Conservation (phyloP, 2,797 vertebrate genomes). For the Morelia viridis region DNA sequence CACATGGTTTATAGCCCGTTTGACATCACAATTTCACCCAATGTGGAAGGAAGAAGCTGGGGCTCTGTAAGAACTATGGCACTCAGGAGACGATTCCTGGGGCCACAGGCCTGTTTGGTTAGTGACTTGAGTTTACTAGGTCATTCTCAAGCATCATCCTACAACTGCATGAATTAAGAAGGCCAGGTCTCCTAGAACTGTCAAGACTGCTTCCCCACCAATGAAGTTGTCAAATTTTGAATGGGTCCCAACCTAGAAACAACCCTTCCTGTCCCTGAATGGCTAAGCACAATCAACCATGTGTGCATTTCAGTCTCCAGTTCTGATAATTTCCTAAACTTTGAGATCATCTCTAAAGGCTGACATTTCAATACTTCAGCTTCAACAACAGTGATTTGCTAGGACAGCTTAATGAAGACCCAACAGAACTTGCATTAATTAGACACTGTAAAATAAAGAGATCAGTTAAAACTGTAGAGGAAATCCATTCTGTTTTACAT, state of each 20-base stretch:
- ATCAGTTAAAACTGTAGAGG: neutral
- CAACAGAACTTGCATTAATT: neutral
- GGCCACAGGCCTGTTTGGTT: neutral
- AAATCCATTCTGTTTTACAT: neutral
- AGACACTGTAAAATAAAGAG: neutral
- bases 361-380: neutral
- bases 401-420: neutral
- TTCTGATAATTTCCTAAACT: neutral
- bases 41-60: neutral
- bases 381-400: neutral
- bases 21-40: neutral
- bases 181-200: neutral
- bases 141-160: constrained; percentile 90
- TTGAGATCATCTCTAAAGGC: neutral
- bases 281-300: neutral
- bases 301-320: neutral
- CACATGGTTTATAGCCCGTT: neutral
- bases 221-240: neutral
- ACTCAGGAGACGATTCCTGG: neutral
- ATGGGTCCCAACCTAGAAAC: neutral
- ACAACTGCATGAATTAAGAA: constrained; percentile 73
- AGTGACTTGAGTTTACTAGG: constrained; percentile 59
- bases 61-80: too few relatives aligned
- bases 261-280: neutral
- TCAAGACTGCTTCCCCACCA: neutral